Conservation (phyloP, 2,797 vertebrate species). For the Ceyx erithaca region DNA sequence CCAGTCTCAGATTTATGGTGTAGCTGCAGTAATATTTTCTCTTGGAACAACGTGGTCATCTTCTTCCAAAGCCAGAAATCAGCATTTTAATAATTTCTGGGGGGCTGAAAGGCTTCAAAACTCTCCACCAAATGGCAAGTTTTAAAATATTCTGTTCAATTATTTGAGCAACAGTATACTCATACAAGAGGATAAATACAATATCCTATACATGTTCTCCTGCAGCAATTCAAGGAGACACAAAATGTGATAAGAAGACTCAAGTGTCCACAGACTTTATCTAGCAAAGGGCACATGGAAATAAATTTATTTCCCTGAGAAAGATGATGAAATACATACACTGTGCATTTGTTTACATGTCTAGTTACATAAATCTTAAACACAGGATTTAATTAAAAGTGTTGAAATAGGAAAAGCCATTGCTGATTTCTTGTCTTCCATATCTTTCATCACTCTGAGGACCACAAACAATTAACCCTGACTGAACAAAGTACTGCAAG, state of each 20-base stretch:
- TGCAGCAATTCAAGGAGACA: neutral
- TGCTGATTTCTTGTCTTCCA: neutral
- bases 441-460: neutral
- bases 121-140: neutral
- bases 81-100: neutral
- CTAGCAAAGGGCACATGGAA: neutral
- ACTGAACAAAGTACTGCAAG: neutral
- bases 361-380: neutral
- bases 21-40: neutral
- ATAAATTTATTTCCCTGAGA: neutral
- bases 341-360: neutral
- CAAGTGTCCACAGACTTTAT: neutral
- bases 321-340: neutral
- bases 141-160: neutral
- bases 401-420: neutral
- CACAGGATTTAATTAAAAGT: too few species aligned
- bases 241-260: neutral
- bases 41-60: neutral
- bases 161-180: neutral
- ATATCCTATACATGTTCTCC: neutral
- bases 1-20: neutral
- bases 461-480: neutral
- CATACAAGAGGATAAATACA: neutral
- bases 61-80: neutral
- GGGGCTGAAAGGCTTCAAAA: conserved; percentile 1